These are phyloP conservation scores for Heteropelma amictum DNA, from an alignment of 2,888 invertebrate species.

Conservation along the genomic window DNA sequence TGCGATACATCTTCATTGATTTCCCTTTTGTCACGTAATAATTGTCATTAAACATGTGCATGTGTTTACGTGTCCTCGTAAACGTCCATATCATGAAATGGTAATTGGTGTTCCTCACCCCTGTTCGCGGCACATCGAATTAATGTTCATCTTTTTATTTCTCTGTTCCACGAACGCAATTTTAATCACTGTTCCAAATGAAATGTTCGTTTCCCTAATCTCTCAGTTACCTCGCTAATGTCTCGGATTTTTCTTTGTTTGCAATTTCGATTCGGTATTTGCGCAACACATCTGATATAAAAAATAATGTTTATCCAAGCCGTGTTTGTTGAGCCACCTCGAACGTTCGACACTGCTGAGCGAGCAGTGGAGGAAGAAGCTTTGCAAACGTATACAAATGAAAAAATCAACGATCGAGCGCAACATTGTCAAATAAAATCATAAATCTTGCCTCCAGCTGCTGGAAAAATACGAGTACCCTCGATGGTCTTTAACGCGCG, in stretches of 20 bases:
- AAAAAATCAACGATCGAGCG: neutral
- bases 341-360: no score
- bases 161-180: neutral
- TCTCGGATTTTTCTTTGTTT: constrained; percentile 14
- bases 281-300: neutral
- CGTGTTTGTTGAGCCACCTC: neutral
- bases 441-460: no score
- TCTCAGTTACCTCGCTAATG: neutral
- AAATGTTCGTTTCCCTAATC: no score
- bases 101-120: neutral
- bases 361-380: no score
- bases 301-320: neutral
- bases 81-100: neutral
- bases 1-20: constrained; percentile 8
- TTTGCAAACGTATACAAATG: neutral
- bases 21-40: constrained; percentile 5
- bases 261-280: neutral
- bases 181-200: neutral
- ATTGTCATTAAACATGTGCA: neutral
- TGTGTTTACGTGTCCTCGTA: no score
- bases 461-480: neutral
- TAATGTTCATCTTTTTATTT: neutral
- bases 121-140: neutral
- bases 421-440: no score
- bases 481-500: neutral